A percentile compares a stretch with the other conserved stretches of the same genome.
Evolutionary conservation across 2,113 vertebrate species (phyloP).

Genomic region (Macrotus californicus): DNA sequence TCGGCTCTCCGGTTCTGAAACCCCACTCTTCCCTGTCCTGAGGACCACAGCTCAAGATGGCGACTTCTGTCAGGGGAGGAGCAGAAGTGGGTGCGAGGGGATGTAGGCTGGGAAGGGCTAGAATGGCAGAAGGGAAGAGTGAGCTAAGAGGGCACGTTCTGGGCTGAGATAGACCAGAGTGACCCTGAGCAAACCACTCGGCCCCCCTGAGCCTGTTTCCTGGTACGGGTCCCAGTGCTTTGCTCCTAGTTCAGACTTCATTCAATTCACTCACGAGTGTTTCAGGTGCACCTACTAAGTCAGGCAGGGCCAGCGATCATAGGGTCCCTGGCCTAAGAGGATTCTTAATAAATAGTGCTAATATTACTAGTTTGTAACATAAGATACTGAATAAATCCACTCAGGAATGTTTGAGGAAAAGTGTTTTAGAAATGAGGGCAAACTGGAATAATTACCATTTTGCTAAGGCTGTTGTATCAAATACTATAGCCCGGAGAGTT

Average conservation of each 20-base stretch:
- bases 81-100: background rate
- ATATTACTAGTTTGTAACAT: background rate
- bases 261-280: background rate
- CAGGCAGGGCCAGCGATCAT: background rate
- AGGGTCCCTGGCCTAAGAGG: background rate
- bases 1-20: background rate
- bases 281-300: background rate
- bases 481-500: background rate
- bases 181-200: background rate
- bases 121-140: background rate
- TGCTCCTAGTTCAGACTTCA: background rate
- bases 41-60: background rate
- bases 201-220: background rate
- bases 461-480: background rate
- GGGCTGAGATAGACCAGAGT: background rate
- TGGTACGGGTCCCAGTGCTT: background rate
- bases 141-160: background rate
- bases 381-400: background rate
- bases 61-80: background rate
- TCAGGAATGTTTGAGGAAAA: background rate
- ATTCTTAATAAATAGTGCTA: background rate
- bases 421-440: background rate
- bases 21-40: background rate
- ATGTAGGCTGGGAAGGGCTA: too few relatives aligned
- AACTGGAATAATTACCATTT: background rate